These are phyloP conservation scores for Mormyrus lacerda DNA, from an alignment of 2,113 vertebrate species.

Conservation along the genomic window DNA sequence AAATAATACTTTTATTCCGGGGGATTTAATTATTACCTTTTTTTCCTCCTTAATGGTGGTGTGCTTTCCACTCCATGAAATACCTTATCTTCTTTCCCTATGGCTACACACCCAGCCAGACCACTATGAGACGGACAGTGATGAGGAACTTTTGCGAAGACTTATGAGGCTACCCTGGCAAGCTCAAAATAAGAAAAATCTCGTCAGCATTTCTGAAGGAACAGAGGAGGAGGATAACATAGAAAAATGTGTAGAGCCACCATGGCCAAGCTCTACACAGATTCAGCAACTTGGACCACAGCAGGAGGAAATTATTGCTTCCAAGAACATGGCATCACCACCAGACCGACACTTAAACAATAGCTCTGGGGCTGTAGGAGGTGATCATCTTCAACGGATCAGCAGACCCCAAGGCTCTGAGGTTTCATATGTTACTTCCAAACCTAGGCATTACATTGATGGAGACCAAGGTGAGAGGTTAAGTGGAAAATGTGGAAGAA, in stretches of 20 bases:
- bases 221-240: constrained; percentile 76
- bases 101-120: constrained; percentile 47
- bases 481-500: neutral
- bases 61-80: neutral
- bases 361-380: constrained; percentile 12
- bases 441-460: constrained; percentile 21
- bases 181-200: constrained; percentile 68
- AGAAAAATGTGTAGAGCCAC: constrained; percentile 57
- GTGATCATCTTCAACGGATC: constrained; percentile 13
- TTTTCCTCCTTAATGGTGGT: constrained; percentile 18
- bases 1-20: neutral
- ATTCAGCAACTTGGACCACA: constrained; percentile 16
- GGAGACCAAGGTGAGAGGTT: neutral
- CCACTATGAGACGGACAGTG: constrained; percentile 78
- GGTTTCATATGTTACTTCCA: neutral
- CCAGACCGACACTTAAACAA: neutral
- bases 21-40: neutral
- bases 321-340: neutral
- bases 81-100: constrained; percentile 18
- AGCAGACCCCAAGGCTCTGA: neutral
- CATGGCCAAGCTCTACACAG: neutral
- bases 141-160: constrained; percentile 84
- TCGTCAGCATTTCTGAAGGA: constrained; percentile 84
- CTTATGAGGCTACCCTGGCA: constrained; percentile 78
- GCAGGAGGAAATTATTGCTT: constrained; percentile 1